Percentiles rank a stretch among this genome's conserved stretches.
phyloP scores from a whole-genome alignment of 1,140 invertebrate species.

The Cyclina sinensis region DNA sequence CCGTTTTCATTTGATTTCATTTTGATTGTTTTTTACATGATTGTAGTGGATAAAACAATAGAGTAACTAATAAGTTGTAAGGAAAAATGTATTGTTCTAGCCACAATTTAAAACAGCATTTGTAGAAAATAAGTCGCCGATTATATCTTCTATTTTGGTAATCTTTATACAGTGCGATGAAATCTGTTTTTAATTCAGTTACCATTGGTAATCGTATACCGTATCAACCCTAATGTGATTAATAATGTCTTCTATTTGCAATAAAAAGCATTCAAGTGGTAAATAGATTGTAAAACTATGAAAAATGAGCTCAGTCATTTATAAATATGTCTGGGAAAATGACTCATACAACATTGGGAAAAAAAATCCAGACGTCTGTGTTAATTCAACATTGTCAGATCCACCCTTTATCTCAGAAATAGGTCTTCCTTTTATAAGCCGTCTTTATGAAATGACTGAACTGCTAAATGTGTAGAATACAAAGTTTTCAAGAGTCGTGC shows the following conservation, averaged over 20 bases:
- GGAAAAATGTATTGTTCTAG: neutral
- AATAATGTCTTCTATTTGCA: conserved; percentile 22
- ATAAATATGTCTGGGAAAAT: conserved; percentile 21
- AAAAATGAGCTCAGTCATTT: conserved; percentile 13
- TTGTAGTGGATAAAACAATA: neutral
- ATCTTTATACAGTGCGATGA: neutral
- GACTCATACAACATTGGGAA: neutral
- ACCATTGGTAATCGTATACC: conserved; percentile 6
- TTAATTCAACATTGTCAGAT: too few species aligned
- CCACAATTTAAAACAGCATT: neutral
- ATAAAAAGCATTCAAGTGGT: conserved; percentile 15
- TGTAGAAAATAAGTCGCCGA: neutral
- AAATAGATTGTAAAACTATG: conserved; percentile 36
- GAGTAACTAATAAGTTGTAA: neutral
- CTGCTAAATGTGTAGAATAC: too few species aligned
- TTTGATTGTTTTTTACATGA: neutral
- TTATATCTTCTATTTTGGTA: neutral
- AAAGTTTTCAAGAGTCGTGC: too few species aligned
- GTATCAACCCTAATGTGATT: conserved; percentile 13
- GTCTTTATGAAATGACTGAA: too few species aligned
- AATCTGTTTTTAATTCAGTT: conserved; percentile 31
- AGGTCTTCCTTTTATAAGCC: too few species aligned
- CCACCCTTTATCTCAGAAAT: too few species aligned
- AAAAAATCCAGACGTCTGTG: too few species aligned
- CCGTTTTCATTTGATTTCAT: neutral